Evolutionary conservation across 92 coral and sea anemone genomes (phyloP).

Genomic region (Meandrina meandrites): DNA sequence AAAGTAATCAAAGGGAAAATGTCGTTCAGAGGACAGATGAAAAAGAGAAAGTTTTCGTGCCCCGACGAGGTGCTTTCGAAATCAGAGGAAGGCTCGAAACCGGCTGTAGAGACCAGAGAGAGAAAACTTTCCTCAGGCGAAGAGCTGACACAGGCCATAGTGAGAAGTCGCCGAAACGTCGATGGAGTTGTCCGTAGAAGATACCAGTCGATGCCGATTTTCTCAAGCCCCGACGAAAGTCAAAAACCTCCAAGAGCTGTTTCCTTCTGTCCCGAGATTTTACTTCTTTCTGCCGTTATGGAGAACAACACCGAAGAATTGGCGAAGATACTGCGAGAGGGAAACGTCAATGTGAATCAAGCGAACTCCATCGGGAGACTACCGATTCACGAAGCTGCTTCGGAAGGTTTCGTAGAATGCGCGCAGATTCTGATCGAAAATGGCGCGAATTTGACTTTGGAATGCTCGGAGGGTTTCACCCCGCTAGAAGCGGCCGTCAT

Average conservation of each 20-base stretch:
- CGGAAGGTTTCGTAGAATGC: conserved; percentile 63
- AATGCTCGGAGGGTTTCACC: conserved; percentile 67
- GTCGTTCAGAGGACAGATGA: conserved; percentile 27
- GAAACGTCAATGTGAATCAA: conserved; percentile 61
- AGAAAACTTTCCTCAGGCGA: conserved; percentile 28
- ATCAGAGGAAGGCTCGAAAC: neutral
- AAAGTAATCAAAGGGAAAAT: conserved; percentile 33
- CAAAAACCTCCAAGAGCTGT: conserved; percentile 40
- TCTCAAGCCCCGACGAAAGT: conserved; percentile 22
- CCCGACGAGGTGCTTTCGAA: conserved; percentile 32
- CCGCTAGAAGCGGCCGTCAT: conserved; percentile 72
- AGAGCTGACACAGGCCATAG: conserved; percentile 37
- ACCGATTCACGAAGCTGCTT: conserved; percentile 76
- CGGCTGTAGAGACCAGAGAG: conserved; percentile 10
- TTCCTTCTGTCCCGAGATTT: conserved; percentile 69
- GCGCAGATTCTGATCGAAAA: conserved; percentile 61
- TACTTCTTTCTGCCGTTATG: conserved; percentile 68
- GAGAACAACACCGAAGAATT: conserved; percentile 76
- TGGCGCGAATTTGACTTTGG: conserved; percentile 63
- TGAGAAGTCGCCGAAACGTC: conserved; percentile 37
- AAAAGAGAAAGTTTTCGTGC: conserved; percentile 36
- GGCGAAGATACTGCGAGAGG: conserved; percentile 67
- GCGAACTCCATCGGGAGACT: conserved; percentile 64
- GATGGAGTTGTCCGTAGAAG: conserved; percentile 3
- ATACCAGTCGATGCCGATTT: conserved; percentile 43